phyloP scores from a whole-genome alignment of 2,888 invertebrate genomes.

The Lasius platythorax region DNA sequence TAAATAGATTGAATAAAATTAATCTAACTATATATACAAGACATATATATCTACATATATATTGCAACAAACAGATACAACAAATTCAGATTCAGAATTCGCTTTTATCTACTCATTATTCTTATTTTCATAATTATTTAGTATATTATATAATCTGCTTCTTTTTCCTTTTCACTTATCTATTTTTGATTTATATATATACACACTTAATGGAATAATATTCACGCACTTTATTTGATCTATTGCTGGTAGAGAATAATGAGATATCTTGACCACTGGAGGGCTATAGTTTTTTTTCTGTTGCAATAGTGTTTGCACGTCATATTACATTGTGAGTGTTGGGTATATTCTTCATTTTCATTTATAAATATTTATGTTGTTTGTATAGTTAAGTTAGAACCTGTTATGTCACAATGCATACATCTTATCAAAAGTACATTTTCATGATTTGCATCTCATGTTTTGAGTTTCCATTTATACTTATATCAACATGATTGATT shows the following conservation, averaged over 20 bases:
- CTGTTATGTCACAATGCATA: background rate
- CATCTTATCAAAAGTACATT: constrained; percentile 28
- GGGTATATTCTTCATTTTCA: constrained; percentile 14
- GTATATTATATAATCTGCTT: background rate
- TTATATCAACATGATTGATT: background rate
- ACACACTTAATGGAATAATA: constrained; percentile 17
- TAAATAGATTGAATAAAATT: background rate
- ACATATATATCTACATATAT: background rate
- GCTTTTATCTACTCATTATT: background rate
- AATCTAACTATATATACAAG: background rate
- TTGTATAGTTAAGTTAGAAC: background rate
- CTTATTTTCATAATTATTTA: background rate
- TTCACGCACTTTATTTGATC: background rate
- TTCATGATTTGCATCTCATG: constrained; percentile 13
- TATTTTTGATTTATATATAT: background rate
- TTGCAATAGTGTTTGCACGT: constrained; percentile 41
- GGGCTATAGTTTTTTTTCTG: constrained; percentile 64
- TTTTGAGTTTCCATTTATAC: constrained; percentile 18
- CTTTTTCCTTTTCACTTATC: background rate
- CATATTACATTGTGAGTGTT: constrained; percentile 38
- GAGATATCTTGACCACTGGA: constrained; percentile 50
- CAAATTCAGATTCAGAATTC: background rate
- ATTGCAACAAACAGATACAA: background rate
- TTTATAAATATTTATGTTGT: constrained; percentile 1
- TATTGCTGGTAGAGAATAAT: background rate